These are phyloP conservation scores for Morpho helenor DNA, from an alignment of 2,888 invertebrate species.

Conservation along the genomic window DNA sequence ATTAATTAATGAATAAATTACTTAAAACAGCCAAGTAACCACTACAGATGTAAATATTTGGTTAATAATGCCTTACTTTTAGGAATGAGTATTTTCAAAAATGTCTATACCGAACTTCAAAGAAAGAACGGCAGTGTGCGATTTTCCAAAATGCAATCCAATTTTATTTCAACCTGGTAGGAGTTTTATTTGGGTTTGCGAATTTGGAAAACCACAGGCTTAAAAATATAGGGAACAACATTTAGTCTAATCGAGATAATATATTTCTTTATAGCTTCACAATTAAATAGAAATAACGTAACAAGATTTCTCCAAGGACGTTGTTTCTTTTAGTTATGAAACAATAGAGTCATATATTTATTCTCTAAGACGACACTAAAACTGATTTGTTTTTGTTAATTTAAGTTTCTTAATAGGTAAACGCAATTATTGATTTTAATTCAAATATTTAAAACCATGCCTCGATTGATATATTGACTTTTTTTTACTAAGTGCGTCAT, in stretches of 20 bases:
- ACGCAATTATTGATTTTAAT: constrained; percentile 7
- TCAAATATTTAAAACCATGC: background rate
- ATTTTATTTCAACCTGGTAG: constrained; percentile 23
- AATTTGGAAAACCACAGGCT: constrained; percentile 52
- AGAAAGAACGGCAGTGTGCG: constrained; percentile 52
- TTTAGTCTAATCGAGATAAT: constrained; percentile 46
- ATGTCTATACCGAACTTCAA: constrained; percentile 53
- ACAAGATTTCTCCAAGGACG: background rate
- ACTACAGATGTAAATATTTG: constrained; percentile 74
- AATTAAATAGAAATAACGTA: constrained; percentile 7
- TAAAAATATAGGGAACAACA: constrained; percentile 77
- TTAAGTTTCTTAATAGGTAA: constrained; percentile 22
- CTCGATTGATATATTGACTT: background rate
- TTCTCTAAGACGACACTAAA: constrained; percentile 35
- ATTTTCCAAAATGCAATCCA: constrained; percentile 46
- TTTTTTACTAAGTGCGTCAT: constrained; percentile 11
- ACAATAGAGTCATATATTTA: constrained; percentile 18
- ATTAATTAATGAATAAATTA: constrained; percentile 73
- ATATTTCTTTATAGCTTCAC: constrained; percentile 31
- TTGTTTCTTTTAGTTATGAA: constrained; percentile 12
- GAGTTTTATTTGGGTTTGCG: constrained; percentile 21
- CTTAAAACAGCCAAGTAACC: constrained; percentile 76
- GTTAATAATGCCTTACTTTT: constrained; percentile 72
- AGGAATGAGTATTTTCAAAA: constrained; percentile 74
- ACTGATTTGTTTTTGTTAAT: constrained; percentile 28